Evolutionary conservation across 2,113 vertebrate species (phyloP), one percentile per base, ranked within the genome.

Genomic region (Trinectes maculatus): DNA sequence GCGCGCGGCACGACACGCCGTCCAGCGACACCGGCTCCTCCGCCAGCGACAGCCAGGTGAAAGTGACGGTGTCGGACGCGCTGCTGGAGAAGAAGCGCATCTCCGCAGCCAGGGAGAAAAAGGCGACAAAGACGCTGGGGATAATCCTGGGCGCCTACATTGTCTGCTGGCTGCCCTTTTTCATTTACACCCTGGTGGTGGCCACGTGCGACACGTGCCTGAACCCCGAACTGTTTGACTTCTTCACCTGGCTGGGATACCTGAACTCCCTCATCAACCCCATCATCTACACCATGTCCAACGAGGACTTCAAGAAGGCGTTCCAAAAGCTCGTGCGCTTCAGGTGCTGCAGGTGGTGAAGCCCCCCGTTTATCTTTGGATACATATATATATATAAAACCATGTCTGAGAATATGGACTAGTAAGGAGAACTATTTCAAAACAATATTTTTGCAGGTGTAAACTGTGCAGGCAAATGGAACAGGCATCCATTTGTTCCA

Each of bases 141-240:
- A 95, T 99, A 85, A 99, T 99, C 78, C 86, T 99, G 78, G 98
- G 98, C 84, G 97, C 96, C 0, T 99, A 98, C 54, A 99, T 99
- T 28, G 93, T 98, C 21, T 99, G 98, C 72, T 99, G 98, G 98
- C 91, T 99, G 77, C 98, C 98, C 36, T 99, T 98, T 91, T 99
- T 99, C 90, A 98, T 99, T 84, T 96, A 96, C 89, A 95, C 95
- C 0, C 68, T 99, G 21, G 87, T 99, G 58, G 91, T 95, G 6
- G 93, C 95, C 8, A 91, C 96, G 49, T 99, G 97, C 73, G 91
- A 92, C 6, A 85, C 93, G 2, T 99, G 96, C 60, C 89, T 94
- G 28, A 91, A 93, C 63, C 93, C 90, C 0, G 92, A 95, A 51
- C 79, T 99, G 1, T 92, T 96, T 84, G 95, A 98, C 88, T 95